Percentiles rank a stretch among this genome's conserved stretches.
Conservation (phyloP, 2,113 vertebrate genomes). For the Pygoscelis antarcticus region DNA sequence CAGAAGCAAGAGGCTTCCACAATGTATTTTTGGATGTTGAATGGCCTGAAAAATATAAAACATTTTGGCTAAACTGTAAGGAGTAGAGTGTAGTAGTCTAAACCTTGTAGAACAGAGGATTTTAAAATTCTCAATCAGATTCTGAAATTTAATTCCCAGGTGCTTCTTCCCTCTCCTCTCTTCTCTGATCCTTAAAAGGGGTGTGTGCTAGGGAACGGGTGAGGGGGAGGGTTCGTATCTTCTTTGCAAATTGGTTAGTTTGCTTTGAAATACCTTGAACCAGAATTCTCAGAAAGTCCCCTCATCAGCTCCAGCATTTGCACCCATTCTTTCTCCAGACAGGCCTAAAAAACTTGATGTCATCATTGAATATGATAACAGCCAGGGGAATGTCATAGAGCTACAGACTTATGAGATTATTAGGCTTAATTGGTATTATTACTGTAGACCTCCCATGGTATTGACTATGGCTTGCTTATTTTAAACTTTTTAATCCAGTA, state of each 20-base stretch:
- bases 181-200: neutral
- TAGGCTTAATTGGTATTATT: slow-evolving; percentile 4
- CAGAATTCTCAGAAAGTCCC: neutral
- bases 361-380: neutral
- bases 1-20: neutral
- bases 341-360: neutral
- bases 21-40: neutral
- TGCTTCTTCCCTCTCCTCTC: neutral
- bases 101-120: neutral
- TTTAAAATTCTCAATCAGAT: neutral
- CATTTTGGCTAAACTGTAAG: neutral
- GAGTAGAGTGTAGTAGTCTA: neutral
- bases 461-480: neutral
- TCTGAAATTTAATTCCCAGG: neutral
- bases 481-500: slow-evolving; percentile 38
- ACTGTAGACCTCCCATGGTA: neutral
- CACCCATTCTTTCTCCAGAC: neutral
- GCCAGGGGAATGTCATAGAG: neutral
- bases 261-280: neutral
- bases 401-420: neutral
- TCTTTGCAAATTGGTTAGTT: neutral
- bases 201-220: neutral
- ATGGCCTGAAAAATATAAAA: neutral
- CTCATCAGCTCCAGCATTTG: neutral
- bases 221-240: neutral